These are phyloP conservation scores for Uria aalge DNA, from an alignment of 2,113 vertebrate species.

Conservation along the genomic window DNA sequence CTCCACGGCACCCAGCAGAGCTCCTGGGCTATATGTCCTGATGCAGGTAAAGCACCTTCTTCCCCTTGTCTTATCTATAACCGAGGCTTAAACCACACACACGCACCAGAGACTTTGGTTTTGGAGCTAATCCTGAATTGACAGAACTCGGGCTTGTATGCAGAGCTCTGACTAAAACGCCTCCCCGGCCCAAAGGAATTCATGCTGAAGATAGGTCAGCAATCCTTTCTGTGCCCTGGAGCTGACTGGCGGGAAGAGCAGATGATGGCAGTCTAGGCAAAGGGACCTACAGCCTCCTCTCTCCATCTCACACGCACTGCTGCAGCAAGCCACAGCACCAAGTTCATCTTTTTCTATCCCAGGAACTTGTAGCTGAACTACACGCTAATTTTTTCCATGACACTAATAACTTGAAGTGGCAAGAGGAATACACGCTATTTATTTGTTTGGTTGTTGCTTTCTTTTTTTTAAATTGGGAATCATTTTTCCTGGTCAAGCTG, in stretches of 20 bases:
- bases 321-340: neutral
- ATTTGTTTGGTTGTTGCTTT: neutral
- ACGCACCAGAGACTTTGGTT: rapidly evolving
- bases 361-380: neutral
- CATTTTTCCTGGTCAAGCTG: neutral
- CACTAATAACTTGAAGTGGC: neutral
- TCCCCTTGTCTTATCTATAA: neutral
- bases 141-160: neutral
- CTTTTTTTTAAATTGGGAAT: neutral
- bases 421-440: neutral
- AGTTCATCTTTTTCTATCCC: neutral
- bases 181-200: neutral
- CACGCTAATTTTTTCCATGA: neutral
- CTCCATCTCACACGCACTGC: neutral
- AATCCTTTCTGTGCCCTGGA: neutral
- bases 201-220: neutral
- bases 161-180: neutral
- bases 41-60: neutral
- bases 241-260: neutral
- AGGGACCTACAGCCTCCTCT: neutral
- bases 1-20: neutral
- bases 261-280: no score
- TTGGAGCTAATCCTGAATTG: neutral
- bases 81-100: neutral
- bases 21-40: neutral